Percentiles rank a stretch among this genome's conserved stretches.
These are phyloP conservation scores for Acrocephalus kingi DNA, from an alignment of 2,113 vertebrate genomes.

Conservation along the genomic window DNA sequence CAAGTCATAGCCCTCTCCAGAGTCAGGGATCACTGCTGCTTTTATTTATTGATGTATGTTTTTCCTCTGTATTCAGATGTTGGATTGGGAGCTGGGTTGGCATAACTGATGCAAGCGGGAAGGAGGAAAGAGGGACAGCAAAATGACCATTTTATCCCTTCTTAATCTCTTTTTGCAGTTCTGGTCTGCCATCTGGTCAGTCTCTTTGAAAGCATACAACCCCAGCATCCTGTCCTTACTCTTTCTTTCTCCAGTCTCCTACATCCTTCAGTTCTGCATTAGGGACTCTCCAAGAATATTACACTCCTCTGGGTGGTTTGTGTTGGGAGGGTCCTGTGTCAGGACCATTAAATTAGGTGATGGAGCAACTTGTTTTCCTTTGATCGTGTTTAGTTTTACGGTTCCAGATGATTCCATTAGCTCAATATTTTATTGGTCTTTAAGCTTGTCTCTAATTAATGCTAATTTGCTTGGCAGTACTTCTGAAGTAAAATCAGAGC, in stretches of 20 bases:
- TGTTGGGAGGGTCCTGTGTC: background rate
- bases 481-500: constrained; percentile 32
- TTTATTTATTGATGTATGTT: background rate
- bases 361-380: background rate
- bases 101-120: background rate
- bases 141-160: constrained; percentile 47
- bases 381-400: background rate
- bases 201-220: background rate
- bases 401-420: constrained; percentile 30
- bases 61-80: background rate
- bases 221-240: background rate
- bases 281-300: background rate
- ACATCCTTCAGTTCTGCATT: background rate
- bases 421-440: constrained; percentile 30
- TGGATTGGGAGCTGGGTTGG: background rate
- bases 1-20: background rate
- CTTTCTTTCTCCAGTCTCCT: background rate
- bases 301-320: background rate
- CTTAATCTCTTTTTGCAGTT: constrained; percentile 35
- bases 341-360: background rate
- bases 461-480: constrained; percentile 43
- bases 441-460: constrained; percentile 37
- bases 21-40: background rate
- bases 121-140: background rate
- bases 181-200: constrained; percentile 39